Conservation (phyloP, 2,797 vertebrate species). For the Myotis vivesi region DNA sequence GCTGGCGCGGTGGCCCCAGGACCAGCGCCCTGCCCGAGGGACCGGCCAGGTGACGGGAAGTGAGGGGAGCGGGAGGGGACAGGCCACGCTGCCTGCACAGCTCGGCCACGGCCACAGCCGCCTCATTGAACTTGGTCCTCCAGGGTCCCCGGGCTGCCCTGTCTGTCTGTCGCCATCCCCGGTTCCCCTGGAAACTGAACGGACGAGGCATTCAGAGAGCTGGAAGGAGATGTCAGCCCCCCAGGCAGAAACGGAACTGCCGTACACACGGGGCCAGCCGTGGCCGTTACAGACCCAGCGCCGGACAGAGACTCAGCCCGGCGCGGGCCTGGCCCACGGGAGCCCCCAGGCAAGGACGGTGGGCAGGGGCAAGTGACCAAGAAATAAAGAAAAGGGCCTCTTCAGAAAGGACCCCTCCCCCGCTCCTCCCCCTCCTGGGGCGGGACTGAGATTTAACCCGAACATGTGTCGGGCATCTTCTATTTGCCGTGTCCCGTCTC, state of each 20-base stretch:
- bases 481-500: background rate
- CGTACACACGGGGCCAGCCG: accelerated
- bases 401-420: background rate
- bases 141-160: background rate
- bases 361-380: background rate
- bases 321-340: background rate
- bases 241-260: background rate
- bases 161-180: background rate
- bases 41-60: background rate
- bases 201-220: background rate
- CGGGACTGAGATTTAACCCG: background rate
- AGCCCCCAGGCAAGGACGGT: background rate
- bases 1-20: background rate
- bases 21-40: background rate
- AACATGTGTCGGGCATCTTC: background rate
- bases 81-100: background rate
- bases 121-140: background rate
- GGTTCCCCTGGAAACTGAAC: background rate
- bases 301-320: accelerated
- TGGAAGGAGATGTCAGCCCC: background rate
- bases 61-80: background rate
- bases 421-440: too few species aligned
- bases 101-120: background rate
- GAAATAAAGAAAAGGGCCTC: background rate
- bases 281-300: accelerated